These are phyloP conservation scores for Onychomys leucogaster DNA, from an alignment of 2,797 vertebrate species.

Conservation along the genomic window DNA sequence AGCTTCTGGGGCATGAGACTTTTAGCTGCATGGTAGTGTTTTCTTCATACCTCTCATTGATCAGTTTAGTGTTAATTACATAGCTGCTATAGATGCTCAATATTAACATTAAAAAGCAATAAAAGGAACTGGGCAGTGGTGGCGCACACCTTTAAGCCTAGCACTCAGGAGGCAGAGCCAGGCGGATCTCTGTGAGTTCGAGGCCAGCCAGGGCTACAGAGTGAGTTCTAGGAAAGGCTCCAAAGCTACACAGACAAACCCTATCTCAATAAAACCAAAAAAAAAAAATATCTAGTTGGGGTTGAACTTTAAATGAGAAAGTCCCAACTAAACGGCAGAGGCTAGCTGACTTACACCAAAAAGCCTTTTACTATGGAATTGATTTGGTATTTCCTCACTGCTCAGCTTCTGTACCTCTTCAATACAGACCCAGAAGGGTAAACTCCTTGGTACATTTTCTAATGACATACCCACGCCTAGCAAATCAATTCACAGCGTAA, in stretches of 20 bases:
- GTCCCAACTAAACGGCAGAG: background rate
- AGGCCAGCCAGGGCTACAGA: too few relatives aligned
- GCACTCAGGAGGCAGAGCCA: too few relatives aligned
- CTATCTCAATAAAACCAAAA: too few relatives aligned
- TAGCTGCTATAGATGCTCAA: background rate
- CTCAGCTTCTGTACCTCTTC: background rate
- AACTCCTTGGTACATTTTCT: background rate
- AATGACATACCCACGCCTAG: background rate
- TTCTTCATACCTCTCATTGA: background rate
- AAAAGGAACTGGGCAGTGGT: background rate
- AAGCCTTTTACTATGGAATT: background rate
- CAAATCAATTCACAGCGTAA: background rate
- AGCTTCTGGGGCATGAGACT: background rate
- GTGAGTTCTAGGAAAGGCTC: too few relatives aligned
- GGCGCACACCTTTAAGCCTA: too few relatives aligned
- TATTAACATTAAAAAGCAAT: background rate
- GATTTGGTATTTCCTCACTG: background rate
- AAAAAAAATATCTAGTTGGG: constrained; percentile 10
- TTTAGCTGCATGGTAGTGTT: background rate
- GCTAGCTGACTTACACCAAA: background rate
- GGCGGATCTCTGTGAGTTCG: too few relatives aligned
- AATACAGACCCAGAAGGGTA: background rate
- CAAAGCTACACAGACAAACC: too few relatives aligned
- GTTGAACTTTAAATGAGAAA: constrained; percentile 34
- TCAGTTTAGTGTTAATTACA: background rate